A percentile compares a stretch with the other conserved stretches of the same genome.
Evolutionary conservation across 2,113 vertebrate species (phyloP).

Genomic region (Rhynchomys soricoides): DNA sequence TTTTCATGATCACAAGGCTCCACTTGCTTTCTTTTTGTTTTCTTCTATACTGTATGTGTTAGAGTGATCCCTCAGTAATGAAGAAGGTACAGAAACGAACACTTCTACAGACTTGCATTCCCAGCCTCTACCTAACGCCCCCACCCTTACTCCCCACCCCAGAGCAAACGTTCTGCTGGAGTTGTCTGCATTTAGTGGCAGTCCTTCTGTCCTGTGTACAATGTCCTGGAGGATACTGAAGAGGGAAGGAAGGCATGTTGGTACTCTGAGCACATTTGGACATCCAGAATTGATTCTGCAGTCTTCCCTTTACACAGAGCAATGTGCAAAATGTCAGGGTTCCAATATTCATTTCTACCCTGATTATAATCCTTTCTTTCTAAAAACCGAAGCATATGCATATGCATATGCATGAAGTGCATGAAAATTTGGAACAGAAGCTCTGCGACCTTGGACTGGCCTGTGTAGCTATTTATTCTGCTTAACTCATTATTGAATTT

Average conservation of each 20-base stretch:
- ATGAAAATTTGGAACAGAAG: slow-evolving; percentile 85
- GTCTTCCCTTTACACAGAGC: slow-evolving; percentile 82
- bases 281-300: slow-evolving; percentile 82
- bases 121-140: slow-evolving; percentile 59
- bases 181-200: slow-evolving; percentile 65
- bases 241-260: slow-evolving; percentile 76
- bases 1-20: slow-evolving; percentile 20
- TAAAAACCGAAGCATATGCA: slow-evolving; percentile 82
- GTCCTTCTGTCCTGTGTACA: slow-evolving; percentile 70
- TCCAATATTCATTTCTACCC: slow-evolving; percentile 85
- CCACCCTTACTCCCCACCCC: background rate
- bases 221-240: slow-evolving; percentile 76
- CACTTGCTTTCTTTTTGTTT: background rate
- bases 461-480: slow-evolving; percentile 85
- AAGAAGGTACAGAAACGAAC: slow-evolving; percentile 30
- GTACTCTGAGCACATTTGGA: slow-evolving; percentile 82
- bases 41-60: background rate
- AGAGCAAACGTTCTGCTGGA: slow-evolving; percentile 65
- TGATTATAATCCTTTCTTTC: slow-evolving; percentile 85
- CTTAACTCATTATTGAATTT: slow-evolving; percentile 84
- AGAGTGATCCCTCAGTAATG: background rate
- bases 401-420: slow-evolving; percentile 84
- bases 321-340: slow-evolving; percentile 85
- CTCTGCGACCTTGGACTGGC: slow-evolving; percentile 84
- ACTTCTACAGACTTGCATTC: slow-evolving; percentile 12